Base-by-base conservation (phyloP, 2,888 invertebrate species). In the Andrena marginata region DNA sequence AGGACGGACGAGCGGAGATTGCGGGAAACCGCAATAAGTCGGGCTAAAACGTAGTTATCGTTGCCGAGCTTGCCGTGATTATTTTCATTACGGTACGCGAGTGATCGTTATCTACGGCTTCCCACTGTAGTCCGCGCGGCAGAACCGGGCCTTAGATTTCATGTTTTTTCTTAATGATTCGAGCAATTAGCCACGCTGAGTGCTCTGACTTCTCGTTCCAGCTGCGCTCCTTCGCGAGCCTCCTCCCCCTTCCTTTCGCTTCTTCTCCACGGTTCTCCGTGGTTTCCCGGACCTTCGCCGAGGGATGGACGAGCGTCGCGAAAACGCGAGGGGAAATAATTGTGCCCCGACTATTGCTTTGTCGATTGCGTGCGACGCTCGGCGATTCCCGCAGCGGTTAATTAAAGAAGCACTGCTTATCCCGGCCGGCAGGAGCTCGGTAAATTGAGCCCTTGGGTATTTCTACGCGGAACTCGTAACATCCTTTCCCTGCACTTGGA, bases 81-180 rank as follows among this genome's bases (percentile, higher is more conserved):
- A 93, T 94, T 94, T 93, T 94, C 93, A 94, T 94, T 93, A 93
- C 90, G 90, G 89, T 89, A 91, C 88, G 90, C 88, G 64, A 71
- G 67, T 86, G 93, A 93, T 93, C 87, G 89, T 87, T 92, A 93
- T 93, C 93, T 89, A 80, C 84, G 80, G 87, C 91, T 93, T 93
- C 92, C 92, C 92, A 93, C 91, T 92, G 91, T 88, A 89, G 86
- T 84, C 87, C 84, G 82, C 88, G 81, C 77, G 81, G 86, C 89
- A 84, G 72, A 84, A 83, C 81, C 85, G 85, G 77, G 86, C 85
- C 90, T 93, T 92, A 91, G 92, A 93, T 93, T 93, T 92, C 93
- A 92, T 94, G 93, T 94, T 94, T 94, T 93, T 94, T 94, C 93
- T 93, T 94, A 94, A 94, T 94, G 93, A 94, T 94, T 94, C 92